A percentile compares a stretch with the other conserved stretches of the same genome.
Evolutionary conservation across 1,140 invertebrate genomes (phyloP).

Genomic region (Rhopalosiphum maidis): DNA sequence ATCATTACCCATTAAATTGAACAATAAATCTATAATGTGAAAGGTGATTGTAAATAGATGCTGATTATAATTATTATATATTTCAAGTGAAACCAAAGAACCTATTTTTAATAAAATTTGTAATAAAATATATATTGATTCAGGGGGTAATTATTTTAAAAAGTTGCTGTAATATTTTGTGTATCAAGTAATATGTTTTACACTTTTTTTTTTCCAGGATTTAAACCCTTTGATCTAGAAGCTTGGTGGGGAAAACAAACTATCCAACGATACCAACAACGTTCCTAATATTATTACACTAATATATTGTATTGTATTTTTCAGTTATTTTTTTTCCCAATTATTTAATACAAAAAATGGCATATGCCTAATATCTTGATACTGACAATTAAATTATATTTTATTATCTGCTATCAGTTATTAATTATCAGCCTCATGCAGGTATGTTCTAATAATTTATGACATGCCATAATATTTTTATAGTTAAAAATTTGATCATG

Average conservation of each 20-base stretch:
- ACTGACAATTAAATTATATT: neutral
- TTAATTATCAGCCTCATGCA: neutral
- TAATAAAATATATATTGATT: no score
- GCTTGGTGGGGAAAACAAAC: slow-evolving; percentile 56
- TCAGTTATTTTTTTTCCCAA: neutral
- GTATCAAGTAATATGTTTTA: neutral
- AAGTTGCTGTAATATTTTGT: neutral
- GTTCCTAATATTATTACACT: slow-evolving; percentile 44
- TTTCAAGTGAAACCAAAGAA: no score
- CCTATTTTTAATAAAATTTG: no score
- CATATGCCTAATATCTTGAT: neutral
- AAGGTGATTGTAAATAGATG: no score
- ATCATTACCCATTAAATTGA: no score
- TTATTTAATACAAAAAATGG: slow-evolving; percentile 11
- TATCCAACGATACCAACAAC: slow-evolving; percentile 50
- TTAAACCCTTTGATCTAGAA: slow-evolving; percentile 55
- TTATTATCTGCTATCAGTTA: neutral
- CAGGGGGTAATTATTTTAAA: neutral
- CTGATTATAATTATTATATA: no score
- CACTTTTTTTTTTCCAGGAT: slow-evolving; percentile 37
- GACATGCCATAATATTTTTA: slow-evolving; percentile 29
- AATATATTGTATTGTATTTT: slow-evolving; percentile 24
- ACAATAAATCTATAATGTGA: no score
- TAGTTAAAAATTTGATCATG: slow-evolving; percentile 7
- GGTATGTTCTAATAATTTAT: neutral